Conservation (phyloP, 2,797 vertebrate genomes). For the Thaleichthys pacificus region DNA sequence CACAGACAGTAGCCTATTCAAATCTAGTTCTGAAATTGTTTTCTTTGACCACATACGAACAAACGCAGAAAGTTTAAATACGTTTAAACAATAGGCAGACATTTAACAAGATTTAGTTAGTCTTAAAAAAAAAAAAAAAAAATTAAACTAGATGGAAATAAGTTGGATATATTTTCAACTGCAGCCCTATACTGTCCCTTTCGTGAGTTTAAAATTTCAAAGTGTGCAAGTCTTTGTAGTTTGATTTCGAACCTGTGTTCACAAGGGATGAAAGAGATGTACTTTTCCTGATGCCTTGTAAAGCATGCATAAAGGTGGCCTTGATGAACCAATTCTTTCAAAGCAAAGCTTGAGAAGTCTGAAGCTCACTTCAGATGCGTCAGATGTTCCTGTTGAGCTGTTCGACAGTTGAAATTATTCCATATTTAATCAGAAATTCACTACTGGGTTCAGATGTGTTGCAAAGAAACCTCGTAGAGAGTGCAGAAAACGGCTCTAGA, state of each 20-base stretch:
- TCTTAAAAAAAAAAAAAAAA: not conserved
- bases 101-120: not conserved
- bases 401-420: not conserved
- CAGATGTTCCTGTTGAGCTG: constrained; percentile 3
- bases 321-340: constrained; percentile 15
- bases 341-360: constrained; percentile 1
- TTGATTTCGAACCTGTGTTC: constrained; percentile 3
- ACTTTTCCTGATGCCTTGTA: constrained; percentile 7
- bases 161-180: not conserved
- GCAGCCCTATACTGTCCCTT: not conserved
- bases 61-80: not conserved
- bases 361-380: not conserved
- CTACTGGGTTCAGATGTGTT: not conserved
- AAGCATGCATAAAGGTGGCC: constrained; percentile 12
- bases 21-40: no score
- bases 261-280: constrained; percentile 15
- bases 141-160: not conserved
- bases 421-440: not conserved
- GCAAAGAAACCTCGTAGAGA: not conserved
- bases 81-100: not conserved
- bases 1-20: no score
- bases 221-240: constrained; percentile 12
- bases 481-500: no score
- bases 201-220: not conserved
- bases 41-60: no score